A percentile compares a stretch with the other conserved stretches of the same genome.
Evolutionary conservation across 2,888 invertebrate genomes (phyloP).

Genomic region (Brenthis ino): DNA sequence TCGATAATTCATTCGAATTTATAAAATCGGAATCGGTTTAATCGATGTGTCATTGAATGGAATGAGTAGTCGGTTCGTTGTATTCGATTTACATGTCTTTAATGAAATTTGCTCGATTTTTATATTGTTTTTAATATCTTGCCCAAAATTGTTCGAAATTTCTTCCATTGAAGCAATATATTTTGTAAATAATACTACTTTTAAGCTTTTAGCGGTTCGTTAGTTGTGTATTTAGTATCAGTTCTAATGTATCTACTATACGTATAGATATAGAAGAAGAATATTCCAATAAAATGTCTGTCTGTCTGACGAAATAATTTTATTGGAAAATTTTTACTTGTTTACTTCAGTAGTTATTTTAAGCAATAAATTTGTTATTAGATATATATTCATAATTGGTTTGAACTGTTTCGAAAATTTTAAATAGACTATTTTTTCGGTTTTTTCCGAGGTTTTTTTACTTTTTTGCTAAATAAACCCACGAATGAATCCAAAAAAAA

Average conservation of each 20-base stretch:
- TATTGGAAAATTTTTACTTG: neutral
- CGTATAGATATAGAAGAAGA: neutral
- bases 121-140: neutral
- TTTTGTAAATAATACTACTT: conserved; percentile 37
- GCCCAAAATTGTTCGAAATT: conserved; percentile 3
- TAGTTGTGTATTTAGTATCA: conserved; percentile 10
- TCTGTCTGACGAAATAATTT: neutral
- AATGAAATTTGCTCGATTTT: too few species aligned
- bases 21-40: neutral
- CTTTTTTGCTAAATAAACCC: too few species aligned
- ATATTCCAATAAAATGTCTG: conserved; percentile 2
- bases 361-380: conserved; percentile 6
- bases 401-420: neutral
- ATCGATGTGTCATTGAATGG: too few species aligned
- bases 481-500: too few species aligned
- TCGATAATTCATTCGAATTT: neutral
- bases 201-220: conserved; percentile 23
- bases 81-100: too few species aligned
- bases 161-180: conserved; percentile 33
- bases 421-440: neutral
- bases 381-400: neutral
- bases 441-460: too few species aligned
- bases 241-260: neutral
- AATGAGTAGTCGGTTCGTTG: too few species aligned
- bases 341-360: conserved; percentile 10